Evolutionary conservation across 2,797 vertebrate species (phyloP), one percentile per base, ranked within the genome.

Genomic region (Melanotaenia pygmaea): DNA sequence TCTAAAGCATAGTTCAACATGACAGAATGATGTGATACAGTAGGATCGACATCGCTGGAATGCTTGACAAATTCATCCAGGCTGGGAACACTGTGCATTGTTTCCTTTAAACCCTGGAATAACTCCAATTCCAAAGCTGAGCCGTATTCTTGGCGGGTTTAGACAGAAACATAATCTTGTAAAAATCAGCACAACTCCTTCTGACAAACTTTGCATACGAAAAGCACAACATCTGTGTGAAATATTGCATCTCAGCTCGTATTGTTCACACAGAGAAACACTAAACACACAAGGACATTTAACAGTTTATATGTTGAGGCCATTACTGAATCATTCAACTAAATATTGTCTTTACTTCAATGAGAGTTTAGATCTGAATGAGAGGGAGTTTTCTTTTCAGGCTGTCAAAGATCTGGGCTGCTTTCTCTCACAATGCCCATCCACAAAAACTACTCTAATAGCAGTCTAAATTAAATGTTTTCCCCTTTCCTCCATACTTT

Each of bases 371-470:
- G 16, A 51, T 51, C 20, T 51, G 22, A 51, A 51, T 22, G 11
- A 22, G 4, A 11, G 9, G 70, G 56, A 74, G 85, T 71, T 65
- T 86, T 83, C 80, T 76, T 59, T 73, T 82, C 59, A 67, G 59
- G 40, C 76, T 74, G 71, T 77, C 72, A 66, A 60, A 62, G 77
- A 81, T 62, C 78, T 82, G 79, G 72, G 82, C 67, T 64, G 60
- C 67, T 63, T 64, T 71, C 61, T 30, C 80, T 74, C 63, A 3
- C 24, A 64, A 35, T 60, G 24, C 65, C 71, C 60, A 3, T 83
- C 78, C 80, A 85, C 70, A 70, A 53, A 59, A 72, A 85, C 79
- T 65, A 86, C 43, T 18, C 40, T 47, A 20, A 20, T 20, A 6
- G 43, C 18, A n/a, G 40, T 6, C 51, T 62, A 24, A 67, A 74